Base-by-base conservation (phyloP, 2,113 vertebrate species). In the Hippocampus mohnikei region DNA sequence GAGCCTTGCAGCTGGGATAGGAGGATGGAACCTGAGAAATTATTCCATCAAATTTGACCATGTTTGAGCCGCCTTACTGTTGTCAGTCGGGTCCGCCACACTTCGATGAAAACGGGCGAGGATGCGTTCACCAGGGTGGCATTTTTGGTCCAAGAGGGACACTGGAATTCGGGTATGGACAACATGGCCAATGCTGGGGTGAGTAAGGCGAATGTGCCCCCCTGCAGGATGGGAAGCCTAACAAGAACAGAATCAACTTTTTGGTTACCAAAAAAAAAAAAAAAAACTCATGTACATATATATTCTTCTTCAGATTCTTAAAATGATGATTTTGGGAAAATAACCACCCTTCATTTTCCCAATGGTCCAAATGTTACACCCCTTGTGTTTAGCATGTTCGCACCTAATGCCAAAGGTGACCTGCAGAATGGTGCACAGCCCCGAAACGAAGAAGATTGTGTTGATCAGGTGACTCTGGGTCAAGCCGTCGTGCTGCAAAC, bases 201-300 rank as follows among this genome's bases (percentile, higher is more conserved):
- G 76, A 98, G 42, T 37, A 98, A 92, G 5, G 90, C 81, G 79
- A 98, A 95, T 0, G 96, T 95, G 0, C 95, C 94, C 70, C 97
- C 97, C 88, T 97, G 96, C 21, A 98, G 91, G 81, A 98, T 96
- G 74, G 97, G 97, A 74, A 98, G 89, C 89, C 97, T 98, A 59
- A 75, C n/a, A 69, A 0, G 29, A 72, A 78, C 3, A 70, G 37
- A 48, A 37, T 50, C 8, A 56, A 53, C 2, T 15, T 48, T 48
- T 42, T 42, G 8, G 8, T 9, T 9, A 10, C 41, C 27, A 27
- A 27, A 27, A 27, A 27, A 9, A 10, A 1, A 42, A 10, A 9
- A n/a, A n/a, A n/a, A n/a, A n/a, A n/a, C n/a, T n/a, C n/a, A n/a
- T n/a, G n/a, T n/a, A n/a, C n/a, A n/a, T n/a, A n/a, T n/a, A n/a